phyloP scores from a whole-genome alignment of 2,797 vertebrate genomes.

The Scarus forsteni region DNA sequence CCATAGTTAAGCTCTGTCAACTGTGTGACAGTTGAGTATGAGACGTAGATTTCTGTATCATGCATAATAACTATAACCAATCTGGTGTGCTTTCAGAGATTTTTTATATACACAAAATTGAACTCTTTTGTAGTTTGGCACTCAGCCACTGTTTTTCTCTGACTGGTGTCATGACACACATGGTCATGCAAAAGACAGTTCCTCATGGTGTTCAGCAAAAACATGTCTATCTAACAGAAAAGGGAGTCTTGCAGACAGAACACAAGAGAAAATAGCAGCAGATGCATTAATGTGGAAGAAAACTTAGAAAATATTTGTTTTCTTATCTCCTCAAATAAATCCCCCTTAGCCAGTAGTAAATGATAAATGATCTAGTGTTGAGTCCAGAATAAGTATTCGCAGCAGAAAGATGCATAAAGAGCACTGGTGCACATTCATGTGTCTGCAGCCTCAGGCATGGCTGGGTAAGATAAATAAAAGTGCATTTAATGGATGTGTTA shows the following conservation, averaged over 20 bases:
- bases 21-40: too few relatives aligned
- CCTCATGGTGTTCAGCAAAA: too few relatives aligned
- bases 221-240: too few relatives aligned
- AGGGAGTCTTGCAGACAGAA: not conserved
- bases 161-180: too few relatives aligned
- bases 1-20: too few relatives aligned
- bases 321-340: not conserved
- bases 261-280: not conserved
- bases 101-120: too few relatives aligned
- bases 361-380: conserved; percentile 6
- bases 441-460: not conserved
- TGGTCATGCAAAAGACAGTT: too few relatives aligned
- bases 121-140: too few relatives aligned
- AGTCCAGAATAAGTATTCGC: conserved; percentile 10
- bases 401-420: not conserved
- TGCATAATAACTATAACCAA: too few relatives aligned
- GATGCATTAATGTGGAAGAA: not conserved
- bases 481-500: not conserved
- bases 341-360: not conserved
- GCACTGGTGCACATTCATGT: conserved; percentile 2
- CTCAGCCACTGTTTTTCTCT: too few relatives aligned
- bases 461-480: not conserved
- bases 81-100: too few relatives aligned
- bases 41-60: too few relatives aligned
- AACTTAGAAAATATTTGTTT: conserved; percentile 1